Base-by-base conservation (phyloP, 2,113 vertebrate species). In the Narcine bancroftii region DNA sequence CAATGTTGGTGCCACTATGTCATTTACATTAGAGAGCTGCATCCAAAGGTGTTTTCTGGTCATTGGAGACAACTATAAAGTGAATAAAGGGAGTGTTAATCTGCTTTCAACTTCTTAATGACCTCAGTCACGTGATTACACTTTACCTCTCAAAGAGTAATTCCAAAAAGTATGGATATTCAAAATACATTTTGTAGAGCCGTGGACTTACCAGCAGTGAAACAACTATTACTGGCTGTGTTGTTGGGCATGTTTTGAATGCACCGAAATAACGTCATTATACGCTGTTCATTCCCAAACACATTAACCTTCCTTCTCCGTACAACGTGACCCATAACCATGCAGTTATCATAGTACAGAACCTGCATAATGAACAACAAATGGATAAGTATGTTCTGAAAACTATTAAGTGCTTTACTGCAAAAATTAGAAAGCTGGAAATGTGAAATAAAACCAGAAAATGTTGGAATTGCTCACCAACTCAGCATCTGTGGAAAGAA, bases 241-340 rank as follows among this genome's bases (percentile, higher is more conserved):
- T 47, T 71, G 42, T 91, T 91, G 42, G 89, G 89, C 89, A 91
- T 91, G 89, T 91, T 91, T 91, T 91, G 89, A 69, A 91, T 71
- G 89, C 89, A 91, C 24, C 89, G 89, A 69, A 91, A 91, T 69
- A 91, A 65, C 39, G 89, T 91, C 3, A 33, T 33, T 47, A 91
- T 13, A 71, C 39, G 63, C 45, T 21, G 63, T 66, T 91, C 89
- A 91, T 91, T 71, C 39, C 89, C 89, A 91, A 45, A 21, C 19
- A 91, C 63, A 69, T 69, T 66, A 91, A 42, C 3, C 65, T 91
- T 91, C 89, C 6, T 91, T 6, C 63, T 91, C 89, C 42, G 89
- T 26, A 91, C 89, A 39, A 91, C 89, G 42, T 91, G 89, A 26
- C 89, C 89, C 89, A 91, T 91, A 42, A 42, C 89, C 89, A 91